These are phyloP conservation scores for Eulemur coronatus DNA, from an alignment of 2,797 vertebrate species.

Conservation along the genomic window DNA sequence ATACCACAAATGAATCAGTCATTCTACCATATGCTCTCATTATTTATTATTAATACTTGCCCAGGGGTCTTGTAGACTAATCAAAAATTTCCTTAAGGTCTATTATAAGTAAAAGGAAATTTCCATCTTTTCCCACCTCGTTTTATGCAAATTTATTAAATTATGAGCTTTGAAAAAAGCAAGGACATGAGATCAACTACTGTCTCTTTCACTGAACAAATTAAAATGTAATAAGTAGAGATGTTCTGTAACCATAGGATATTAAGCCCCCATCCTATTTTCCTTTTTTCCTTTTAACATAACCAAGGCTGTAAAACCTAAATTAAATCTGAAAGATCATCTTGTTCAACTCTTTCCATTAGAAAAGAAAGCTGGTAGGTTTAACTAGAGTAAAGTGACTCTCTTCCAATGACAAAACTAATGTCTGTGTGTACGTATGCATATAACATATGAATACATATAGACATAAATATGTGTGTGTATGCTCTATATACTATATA, in stretches of 20 bases:
- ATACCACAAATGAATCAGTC: constrained; percentile 48
- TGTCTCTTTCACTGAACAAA: constrained; percentile 70
- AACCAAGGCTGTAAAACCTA: neutral
- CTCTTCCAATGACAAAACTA: neutral
- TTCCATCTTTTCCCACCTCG: constrained; percentile 17
- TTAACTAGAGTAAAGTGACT: neutral
- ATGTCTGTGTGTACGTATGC: too few relatives aligned
- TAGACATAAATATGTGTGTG: neutral
- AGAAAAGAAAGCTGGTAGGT: neutral
- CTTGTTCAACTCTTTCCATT: neutral
- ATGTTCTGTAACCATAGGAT: neutral
- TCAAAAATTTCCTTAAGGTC: constrained; percentile 45
- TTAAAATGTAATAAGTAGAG: constrained; percentile 51
- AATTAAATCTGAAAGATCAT: neutral
- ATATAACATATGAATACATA: neutral
- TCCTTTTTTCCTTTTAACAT: neutral
- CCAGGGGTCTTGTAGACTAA: neutral
- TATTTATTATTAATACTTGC: constrained; percentile 63
- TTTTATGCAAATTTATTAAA: constrained; percentile 68
- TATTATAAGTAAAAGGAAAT: constrained; percentile 66
- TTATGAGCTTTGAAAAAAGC: constrained; percentile 51
- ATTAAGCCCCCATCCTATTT: neutral
- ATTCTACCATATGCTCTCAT: neutral
- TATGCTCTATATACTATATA: neutral
- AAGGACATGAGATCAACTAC: constrained; percentile 27